Percentiles rank a stretch among this genome's conserved stretches.
Evolutionary conservation across 2,888 invertebrate genomes (phyloP).

Genomic region (Syrista parreyssii): DNA sequence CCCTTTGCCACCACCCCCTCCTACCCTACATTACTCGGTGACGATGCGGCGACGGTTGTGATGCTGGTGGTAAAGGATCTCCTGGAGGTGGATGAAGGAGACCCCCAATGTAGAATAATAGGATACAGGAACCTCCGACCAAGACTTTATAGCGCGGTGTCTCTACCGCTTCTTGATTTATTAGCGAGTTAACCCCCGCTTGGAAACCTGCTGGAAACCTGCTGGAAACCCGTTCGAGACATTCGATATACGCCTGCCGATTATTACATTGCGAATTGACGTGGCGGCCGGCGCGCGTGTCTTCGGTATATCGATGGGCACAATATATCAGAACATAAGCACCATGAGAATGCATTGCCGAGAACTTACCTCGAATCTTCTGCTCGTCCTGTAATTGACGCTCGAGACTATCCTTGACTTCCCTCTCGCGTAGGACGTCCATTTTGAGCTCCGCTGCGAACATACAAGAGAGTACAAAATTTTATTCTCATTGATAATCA

Average conservation of each 20-base stretch:
- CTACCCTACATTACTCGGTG: conserved; percentile 39
- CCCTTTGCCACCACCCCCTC: conserved; percentile 46
- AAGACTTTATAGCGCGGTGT: conserved; percentile 55
- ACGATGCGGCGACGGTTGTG: conserved; percentile 26
- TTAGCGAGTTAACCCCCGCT: conserved; percentile 58
- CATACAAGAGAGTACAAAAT: conserved; percentile 8
- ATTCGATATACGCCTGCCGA: conserved; percentile 36
- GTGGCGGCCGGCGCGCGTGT: conserved; percentile 10
- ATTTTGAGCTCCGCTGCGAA: conserved; percentile 92
- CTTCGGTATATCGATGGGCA: not conserved
- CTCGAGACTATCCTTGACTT: conserved; percentile 93
- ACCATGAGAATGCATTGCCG: not conserved
- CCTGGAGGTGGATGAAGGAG: conserved; percentile 27
- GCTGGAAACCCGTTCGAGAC: conserved; percentile 46
- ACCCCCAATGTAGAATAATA: conserved; percentile 55
- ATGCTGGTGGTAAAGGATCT: conserved; percentile 23
- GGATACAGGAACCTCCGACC: conserved; percentile 48
- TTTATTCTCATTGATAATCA: not conserved
- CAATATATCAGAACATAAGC: not conserved
- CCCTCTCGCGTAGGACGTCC: conserved; percentile 93
- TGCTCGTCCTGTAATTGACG: conserved; percentile 94
- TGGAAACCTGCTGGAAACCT: conserved; percentile 37
- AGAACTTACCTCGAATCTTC: conserved; percentile 90
- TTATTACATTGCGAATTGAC: conserved; percentile 45
- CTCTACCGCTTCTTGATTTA: conserved; percentile 63